A percentile compares a stretch with the other conserved stretches of the same genome.
Evolutionary conservation across 2,888 invertebrate species (phyloP).

Genomic region (Caenorhabditis plicata): DNA sequence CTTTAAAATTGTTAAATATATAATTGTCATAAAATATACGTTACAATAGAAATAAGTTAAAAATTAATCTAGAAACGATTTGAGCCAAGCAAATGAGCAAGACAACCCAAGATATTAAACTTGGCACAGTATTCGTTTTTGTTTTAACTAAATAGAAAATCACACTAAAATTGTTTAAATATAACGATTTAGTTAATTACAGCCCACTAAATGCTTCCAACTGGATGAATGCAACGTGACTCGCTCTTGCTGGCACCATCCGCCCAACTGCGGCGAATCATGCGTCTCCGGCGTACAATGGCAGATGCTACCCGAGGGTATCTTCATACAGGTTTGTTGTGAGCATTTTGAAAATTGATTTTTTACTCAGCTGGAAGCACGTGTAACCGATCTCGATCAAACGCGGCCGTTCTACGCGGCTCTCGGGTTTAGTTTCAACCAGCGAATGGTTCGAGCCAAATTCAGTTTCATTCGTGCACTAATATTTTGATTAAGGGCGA

Average conservation of each 20-base stretch:
- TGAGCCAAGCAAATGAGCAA: no score
- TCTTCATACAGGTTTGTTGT: conserved; percentile 37
- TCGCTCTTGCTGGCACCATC: conserved; percentile 48
- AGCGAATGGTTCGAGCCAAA: conserved; percentile 41
- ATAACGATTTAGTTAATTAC: no score
- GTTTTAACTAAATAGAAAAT: no score
- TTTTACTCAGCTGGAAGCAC: conserved; percentile 18
- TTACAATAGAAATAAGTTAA: no score
- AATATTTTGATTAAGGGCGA: conserved; percentile 34
- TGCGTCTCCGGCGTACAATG: conserved; percentile 49
- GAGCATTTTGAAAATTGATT: background rate
- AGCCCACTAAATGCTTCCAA: conserved; percentile 11
- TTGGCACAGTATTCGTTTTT: no score
- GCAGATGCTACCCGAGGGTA: conserved; percentile 44
- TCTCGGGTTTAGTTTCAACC: conserved; percentile 49
- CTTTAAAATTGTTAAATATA: no score
- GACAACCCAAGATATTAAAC: no score
- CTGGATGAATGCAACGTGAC: conserved; percentile 46
- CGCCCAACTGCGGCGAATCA: conserved; percentile 29
- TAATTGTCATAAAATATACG: no score
- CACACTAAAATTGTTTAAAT: no score
- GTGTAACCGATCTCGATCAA: conserved; percentile 37
- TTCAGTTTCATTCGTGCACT: background rate
- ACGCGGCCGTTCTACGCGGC: conserved; percentile 43
- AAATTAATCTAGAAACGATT: no score